Base-by-base conservation (phyloP, 1,140 invertebrate genomes). In the Drosophila neocordata region DNA sequence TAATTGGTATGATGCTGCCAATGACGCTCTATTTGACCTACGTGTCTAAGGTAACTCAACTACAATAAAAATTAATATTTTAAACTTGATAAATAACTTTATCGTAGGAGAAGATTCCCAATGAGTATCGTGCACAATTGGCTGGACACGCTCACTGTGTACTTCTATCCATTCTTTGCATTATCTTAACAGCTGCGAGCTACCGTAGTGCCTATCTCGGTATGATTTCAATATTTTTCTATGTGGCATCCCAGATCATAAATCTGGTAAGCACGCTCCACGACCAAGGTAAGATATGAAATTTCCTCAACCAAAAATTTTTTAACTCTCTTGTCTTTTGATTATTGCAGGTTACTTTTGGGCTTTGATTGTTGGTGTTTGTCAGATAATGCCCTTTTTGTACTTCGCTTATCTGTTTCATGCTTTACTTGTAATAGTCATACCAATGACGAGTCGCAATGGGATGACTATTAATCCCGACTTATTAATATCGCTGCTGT, bases 371-470 rank as follows among this genome's bases (percentile, higher is more conserved):
- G 92, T 94, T 59, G 92, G 94, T 58, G 88, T 77, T 2, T 69
- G 87, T 20, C 90, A 91, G 63, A 55, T 83, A 7, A 48, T 89
- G 20, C 88, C 90, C 27, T 91, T 93, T 61, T 89, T 94, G 31
- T 93, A 93, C 60, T 91, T 95, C 55, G 94, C 95, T 8, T 95
- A 90, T 38, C n/a, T 95, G 37, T 93, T 94, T 3, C 93, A 95
- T 74, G 92, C 93, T 15, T 94, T 95, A 59, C 95, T 96, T 74
- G 92, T 95, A 53, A 90, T 94, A 34, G 93, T 95, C 73, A 93
- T 95, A 51, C 95, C 95, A 4, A 93, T 96, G 64, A 94, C 94
- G 78, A 95, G 95, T n/a, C 87, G 95, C 11, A 92, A 93, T 15
- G 95, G 95, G 9, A 92, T 92, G 20, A 80, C 92, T 7, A 90